Evolutionary conservation across 1,140 invertebrate species (phyloP).

Genomic region (Aphaenogaster floridana): DNA sequence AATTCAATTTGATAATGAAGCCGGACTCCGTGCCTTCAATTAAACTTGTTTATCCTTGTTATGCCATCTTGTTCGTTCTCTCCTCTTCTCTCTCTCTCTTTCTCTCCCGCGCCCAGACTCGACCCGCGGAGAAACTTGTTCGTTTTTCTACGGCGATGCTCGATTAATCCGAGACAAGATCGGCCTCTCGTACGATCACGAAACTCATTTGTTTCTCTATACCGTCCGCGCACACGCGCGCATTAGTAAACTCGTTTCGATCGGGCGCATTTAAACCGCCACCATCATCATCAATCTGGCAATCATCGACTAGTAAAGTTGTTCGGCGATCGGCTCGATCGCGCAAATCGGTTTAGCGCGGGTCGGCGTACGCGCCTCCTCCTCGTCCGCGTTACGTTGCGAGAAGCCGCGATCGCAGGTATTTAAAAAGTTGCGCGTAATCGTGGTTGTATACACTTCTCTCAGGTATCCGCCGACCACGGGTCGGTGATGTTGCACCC

Average conservation of each 20-base stretch:
- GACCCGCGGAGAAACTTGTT: conserved; percentile 57
- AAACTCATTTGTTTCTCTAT: conserved; percentile 78
- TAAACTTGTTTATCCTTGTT: conserved; percentile 62
- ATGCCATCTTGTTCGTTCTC: conserved; percentile 32
- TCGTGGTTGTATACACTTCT: conserved; percentile 40
- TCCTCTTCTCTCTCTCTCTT: conserved; percentile 1
- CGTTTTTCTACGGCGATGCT: conserved; percentile 71
- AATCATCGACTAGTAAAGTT: conserved; percentile 48
- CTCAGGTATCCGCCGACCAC: conserved; percentile 33
- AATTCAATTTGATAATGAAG: conserved; percentile 48
- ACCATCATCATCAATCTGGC: conserved; percentile 39
- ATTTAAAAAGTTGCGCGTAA: conserved; percentile 57
- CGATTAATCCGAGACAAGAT: conserved; percentile 80
- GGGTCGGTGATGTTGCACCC: not conserved
- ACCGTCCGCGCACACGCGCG: conserved; percentile 62
- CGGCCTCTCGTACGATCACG: conserved; percentile 77
- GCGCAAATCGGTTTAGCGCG: conserved; percentile 31
- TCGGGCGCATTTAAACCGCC: conserved; percentile 52
- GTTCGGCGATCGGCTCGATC: conserved; percentile 27
- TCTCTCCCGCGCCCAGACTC: conserved; percentile 32
- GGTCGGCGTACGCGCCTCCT: not conserved
- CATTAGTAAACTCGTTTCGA: conserved; percentile 73
- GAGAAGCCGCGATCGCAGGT: conserved; percentile 21
- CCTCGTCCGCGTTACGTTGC: conserved; percentile 7
- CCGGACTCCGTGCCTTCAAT: conserved; percentile 51